Percentiles rank a stretch among this genome's conserved stretches.
Evolutionary conservation across 2,888 invertebrate species (phyloP).

Genomic region (Petrolisthes cinctipes): DNA sequence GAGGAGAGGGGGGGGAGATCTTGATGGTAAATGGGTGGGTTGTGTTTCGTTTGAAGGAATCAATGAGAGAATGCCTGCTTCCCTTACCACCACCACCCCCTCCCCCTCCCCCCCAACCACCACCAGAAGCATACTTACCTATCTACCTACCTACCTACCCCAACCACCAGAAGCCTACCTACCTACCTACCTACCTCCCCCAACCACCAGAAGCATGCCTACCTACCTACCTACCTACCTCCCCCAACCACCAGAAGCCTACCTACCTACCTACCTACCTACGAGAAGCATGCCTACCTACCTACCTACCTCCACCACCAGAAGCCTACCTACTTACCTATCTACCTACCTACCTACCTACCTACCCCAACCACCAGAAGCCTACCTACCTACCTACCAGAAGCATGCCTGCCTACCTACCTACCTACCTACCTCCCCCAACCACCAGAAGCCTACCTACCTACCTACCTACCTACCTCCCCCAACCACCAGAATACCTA

Average conservation of each 20-base stretch:
- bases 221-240: not conserved
- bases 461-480: too few relatives aligned
- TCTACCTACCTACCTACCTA: too few relatives aligned
- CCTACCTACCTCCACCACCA: not conserved
- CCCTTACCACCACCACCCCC: not conserved
- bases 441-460: too few relatives aligned
- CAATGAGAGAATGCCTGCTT: too few relatives aligned
- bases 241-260: not conserved
- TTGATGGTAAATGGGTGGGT: too few relatives aligned
- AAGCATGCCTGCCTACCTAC: too few relatives aligned
- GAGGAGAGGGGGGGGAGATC: not conserved
- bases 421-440: too few relatives aligned
- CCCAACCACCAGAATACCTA: not conserved
- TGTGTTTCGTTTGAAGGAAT: too few relatives aligned
- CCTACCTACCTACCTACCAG: too few relatives aligned
- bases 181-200: not conserved
- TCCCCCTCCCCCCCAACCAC: not conserved
- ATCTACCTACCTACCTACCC: not conserved
- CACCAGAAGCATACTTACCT: not conserved
- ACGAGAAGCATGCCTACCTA: too few relatives aligned
- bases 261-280: too few relatives aligned
- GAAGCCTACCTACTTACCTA: not conserved
- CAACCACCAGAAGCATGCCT: not conserved
- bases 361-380: too few relatives aligned
- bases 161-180: not conserved